Evolutionary conservation across 2,797 vertebrate genomes (phyloP).

Genomic region (Scolopax bukidnonensis): DNA sequence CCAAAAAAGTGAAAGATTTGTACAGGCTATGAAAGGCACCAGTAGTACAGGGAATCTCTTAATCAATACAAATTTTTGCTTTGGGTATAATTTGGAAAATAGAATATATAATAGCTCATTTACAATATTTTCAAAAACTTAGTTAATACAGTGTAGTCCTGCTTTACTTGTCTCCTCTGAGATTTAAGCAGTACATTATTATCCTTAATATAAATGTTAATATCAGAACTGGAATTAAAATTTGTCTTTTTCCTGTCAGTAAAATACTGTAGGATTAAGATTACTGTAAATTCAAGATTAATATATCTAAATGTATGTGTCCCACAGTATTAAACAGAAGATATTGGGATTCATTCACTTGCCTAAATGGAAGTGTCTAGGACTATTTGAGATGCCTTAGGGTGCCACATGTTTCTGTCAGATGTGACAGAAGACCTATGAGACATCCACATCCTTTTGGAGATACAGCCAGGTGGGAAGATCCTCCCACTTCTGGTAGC

Average conservation of each 20-base stretch:
- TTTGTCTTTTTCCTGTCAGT: background rate
- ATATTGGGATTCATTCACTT: background rate
- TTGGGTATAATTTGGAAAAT: background rate
- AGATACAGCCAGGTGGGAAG: background rate
- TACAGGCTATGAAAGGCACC: background rate
- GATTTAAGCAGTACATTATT: background rate
- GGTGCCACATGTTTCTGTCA: background rate
- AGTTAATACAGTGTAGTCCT: background rate
- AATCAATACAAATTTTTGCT: background rate
- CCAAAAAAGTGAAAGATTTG: background rate
- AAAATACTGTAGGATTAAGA: background rate
- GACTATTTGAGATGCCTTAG: background rate
- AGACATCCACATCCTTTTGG: background rate
- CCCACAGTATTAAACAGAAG: background rate
- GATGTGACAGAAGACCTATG: background rate
- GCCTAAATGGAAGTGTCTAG: background rate
- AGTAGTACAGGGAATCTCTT: background rate
- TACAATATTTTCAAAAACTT: background rate
- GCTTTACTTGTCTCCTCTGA: background rate
- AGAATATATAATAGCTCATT: background rate
- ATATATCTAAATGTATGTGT: background rate
- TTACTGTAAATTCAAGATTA: background rate
- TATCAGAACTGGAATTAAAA: background rate
- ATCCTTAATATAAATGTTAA: background rate
- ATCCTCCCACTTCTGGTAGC: background rate